These are phyloP conservation scores for Pseudolycoriella hygida DNA, from an alignment of 2,888 invertebrate genomes.

Conservation along the genomic window DNA sequence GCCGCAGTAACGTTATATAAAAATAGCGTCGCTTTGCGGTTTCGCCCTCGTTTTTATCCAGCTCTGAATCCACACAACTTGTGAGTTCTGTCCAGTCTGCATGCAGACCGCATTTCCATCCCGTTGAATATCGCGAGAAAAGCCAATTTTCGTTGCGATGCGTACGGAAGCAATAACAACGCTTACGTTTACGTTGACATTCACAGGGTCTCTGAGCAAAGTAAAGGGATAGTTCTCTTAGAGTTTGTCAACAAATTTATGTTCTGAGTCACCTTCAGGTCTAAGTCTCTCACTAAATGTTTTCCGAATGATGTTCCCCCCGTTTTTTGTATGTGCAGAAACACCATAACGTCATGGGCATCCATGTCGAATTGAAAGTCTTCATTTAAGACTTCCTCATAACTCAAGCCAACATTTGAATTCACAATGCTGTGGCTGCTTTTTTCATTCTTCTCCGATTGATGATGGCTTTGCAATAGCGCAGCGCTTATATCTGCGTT, in stretches of 20 bases:
- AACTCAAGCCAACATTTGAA: conserved; percentile 53
- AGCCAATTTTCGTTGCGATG: conserved; percentile 92
- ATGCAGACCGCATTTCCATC: conserved; percentile 96
- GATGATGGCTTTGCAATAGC: neutral
- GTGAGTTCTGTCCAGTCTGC: conserved; percentile 97
- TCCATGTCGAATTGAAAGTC: conserved; percentile 80
- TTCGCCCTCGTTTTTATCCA: conserved; percentile 80
- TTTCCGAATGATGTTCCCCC: conserved; percentile 96
- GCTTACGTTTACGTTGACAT: conserved; percentile 74
- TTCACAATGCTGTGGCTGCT: conserved; percentile 26
- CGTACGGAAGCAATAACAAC: conserved; percentile 82
- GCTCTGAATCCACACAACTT: conserved; percentile 73
- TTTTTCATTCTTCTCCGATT: conserved; percentile 8
- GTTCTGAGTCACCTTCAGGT: conserved; percentile 43
- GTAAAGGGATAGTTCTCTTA: conserved; percentile 9
- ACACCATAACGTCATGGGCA: conserved; percentile 95
- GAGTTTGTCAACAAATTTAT: neutral
- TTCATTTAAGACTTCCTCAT: conserved; percentile 73
- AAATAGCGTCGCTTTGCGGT: conserved; percentile 75
- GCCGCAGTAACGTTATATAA: conserved; percentile 87
- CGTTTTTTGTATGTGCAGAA: conserved; percentile 95
- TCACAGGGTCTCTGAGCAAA: conserved; percentile 74
- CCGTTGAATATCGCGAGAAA: conserved; percentile 91
- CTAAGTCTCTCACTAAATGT: conserved; percentile 88
- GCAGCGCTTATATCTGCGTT: neutral